Evolutionary conservation across 1,140 invertebrate species (phyloP).

Genomic region (Lanistes nyassanus): DNA sequence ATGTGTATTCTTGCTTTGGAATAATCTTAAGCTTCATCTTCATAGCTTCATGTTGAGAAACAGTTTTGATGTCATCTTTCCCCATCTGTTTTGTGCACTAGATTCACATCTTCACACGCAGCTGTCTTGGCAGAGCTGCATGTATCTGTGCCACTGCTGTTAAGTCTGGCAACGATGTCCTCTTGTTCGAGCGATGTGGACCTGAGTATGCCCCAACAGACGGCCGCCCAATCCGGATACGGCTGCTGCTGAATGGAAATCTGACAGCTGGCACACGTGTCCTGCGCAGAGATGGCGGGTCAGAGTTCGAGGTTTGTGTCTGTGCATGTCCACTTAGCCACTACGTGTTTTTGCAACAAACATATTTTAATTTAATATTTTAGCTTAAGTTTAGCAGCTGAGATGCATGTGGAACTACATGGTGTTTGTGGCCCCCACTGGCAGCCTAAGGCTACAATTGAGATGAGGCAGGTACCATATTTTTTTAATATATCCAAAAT

Average conservation of each 20-base stretch:
- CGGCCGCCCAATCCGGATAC: constrained; percentile 21
- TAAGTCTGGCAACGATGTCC: constrained; percentile 55
- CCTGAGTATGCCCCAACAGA: not conserved
- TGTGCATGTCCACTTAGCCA: no score
- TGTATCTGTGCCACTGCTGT: constrained; percentile 59
- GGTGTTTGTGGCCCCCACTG: no score
- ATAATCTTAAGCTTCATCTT: no score
- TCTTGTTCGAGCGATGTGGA: constrained; percentile 52
- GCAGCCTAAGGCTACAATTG: no score
- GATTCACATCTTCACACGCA: constrained; percentile 35
- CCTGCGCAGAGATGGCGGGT: constrained; percentile 33
- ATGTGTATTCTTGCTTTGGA: not conserved
- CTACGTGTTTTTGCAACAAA: no score
- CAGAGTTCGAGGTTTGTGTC: constrained; percentile 33
- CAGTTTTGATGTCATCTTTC: no score
- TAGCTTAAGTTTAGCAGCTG: no score
- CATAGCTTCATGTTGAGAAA: no score
- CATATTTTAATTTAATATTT: no score
- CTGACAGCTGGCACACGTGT: constrained; percentile 46
- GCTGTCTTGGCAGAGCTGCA: constrained; percentile 41
- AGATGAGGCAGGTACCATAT: no score
- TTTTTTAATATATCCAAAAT: no score
- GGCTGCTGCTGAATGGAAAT: constrained; percentile 46
- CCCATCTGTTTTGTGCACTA: not conserved
- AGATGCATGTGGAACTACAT: no score